These are phyloP conservation scores for Spatulosminthurus flaviceps DNA, from an alignment of 2,888 invertebrate genomes.

Conservation along the genomic window DNA sequence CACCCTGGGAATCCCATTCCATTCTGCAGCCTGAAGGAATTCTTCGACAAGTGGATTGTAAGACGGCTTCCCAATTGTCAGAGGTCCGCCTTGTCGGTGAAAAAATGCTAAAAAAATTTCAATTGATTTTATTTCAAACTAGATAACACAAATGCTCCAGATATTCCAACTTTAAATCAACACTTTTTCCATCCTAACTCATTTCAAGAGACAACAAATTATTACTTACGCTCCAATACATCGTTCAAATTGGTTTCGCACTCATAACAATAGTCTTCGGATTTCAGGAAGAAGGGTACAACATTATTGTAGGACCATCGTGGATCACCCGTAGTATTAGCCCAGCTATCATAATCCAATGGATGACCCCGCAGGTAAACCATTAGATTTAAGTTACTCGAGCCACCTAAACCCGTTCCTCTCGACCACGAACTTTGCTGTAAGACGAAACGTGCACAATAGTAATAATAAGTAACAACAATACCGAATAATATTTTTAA, in stretches of 20 bases:
- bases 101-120: constrained; percentile 51
- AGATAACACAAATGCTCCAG: too few species aligned
- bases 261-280: constrained; percentile 60
- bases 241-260: constrained; percentile 60
- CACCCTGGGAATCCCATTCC: constrained; percentile 61
- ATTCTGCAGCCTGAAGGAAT: constrained; percentile 60
- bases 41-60: constrained; percentile 61
- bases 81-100: constrained; percentile 58
- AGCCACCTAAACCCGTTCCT: constrained; percentile 59
- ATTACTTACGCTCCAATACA: constrained; percentile 57
- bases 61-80: constrained; percentile 58
- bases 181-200: too few species aligned
- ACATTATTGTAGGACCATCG: constrained; percentile 57
- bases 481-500: too few species aligned
- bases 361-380: constrained; percentile 52
- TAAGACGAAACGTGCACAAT: neutral
- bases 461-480: too few species aligned
- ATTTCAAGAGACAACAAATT: neutral
- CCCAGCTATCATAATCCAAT: constrained; percentile 59
- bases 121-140: too few species aligned
- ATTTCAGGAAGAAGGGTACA: constrained; percentile 61
- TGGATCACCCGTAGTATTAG: constrained; percentile 59
- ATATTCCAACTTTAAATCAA: too few species aligned
- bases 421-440: constrained; percentile 52
- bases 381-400: constrained; percentile 58